Percentiles rank a stretch among this genome's conserved stretches.
Evolutionary conservation across 2,888 invertebrate genomes (phyloP).

Genomic region (Disparrhopalites patrizii): DNA sequence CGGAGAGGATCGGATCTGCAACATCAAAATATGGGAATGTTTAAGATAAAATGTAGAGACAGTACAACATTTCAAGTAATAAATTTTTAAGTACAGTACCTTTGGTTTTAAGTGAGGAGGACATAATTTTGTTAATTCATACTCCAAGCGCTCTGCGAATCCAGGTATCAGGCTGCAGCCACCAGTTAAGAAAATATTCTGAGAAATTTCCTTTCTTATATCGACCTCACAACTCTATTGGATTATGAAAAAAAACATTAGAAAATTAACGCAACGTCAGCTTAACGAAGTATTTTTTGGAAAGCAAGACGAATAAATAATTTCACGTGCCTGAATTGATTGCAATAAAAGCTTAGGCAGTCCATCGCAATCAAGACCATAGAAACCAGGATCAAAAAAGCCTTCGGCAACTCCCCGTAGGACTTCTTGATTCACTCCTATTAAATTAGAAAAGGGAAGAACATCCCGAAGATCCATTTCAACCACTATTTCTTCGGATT

Average conservation of each 20-base stretch:
- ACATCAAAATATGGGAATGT: conserved; percentile 18
- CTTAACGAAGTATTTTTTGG: neutral
- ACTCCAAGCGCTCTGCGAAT: conserved; percentile 57
- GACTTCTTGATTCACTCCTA: conserved; percentile 48
- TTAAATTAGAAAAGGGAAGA: conserved; percentile 43
- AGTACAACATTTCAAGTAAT: no score
- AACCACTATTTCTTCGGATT: conserved; percentile 46
- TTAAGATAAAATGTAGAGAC: neutral
- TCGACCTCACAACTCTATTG: conserved; percentile 57
- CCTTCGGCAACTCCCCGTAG: conserved; percentile 53
- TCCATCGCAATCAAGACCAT: conserved; percentile 59
- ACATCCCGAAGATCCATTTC: conserved; percentile 48
- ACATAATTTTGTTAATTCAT: conserved; percentile 56
- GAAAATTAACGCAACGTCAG: no score
- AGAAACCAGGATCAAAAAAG: conserved; percentile 57
- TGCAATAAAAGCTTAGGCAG: conserved; percentile 57
- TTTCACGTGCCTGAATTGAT: conserved; percentile 53
- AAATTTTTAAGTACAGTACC: conserved; percentile 49
- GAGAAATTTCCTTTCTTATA: conserved; percentile 56
- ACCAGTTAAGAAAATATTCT: conserved; percentile 59
- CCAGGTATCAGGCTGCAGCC: conserved; percentile 58
- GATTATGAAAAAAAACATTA: no score
- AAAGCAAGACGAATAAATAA: neutral
- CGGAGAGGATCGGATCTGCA: conserved; percentile 57
- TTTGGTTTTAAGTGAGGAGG: conserved; percentile 56